Percentiles rank a stretch among this genome's conserved stretches.
These are phyloP conservation scores for Dorcus parallelipipedus DNA, from an alignment of 2,888 invertebrate species.

Conservation along the genomic window DNA sequence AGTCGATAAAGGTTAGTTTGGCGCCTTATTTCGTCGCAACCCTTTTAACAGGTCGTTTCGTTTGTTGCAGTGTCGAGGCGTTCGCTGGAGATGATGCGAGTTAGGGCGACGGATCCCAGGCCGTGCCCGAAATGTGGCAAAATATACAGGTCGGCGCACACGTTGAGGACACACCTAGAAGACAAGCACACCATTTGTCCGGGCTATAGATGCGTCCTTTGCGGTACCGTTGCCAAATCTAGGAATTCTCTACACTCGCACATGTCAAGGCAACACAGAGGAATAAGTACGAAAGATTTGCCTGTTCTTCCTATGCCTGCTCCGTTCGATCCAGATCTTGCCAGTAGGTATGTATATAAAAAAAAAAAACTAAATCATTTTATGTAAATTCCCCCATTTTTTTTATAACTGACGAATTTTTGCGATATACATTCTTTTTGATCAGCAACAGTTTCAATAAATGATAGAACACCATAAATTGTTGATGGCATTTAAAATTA, in stretches of 20 bases:
- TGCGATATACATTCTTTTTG: too few species aligned
- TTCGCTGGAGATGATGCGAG: slow-evolving; percentile 79
- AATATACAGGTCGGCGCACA: slow-evolving; percentile 89
- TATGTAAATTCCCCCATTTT: too few species aligned
- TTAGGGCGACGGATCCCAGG: slow-evolving; percentile 86
- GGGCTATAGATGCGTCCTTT: slow-evolving; percentile 86
- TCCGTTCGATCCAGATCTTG: slow-evolving; percentile 86
- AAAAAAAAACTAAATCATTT: too few species aligned
- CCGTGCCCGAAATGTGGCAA: slow-evolving; percentile 92
- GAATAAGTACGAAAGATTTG: slow-evolving; percentile 89
- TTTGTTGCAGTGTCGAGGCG: slow-evolving; percentile 62
- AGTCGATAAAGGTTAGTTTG: not conserved
- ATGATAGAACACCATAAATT: too few species aligned
- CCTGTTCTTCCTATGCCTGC: slow-evolving; percentile 92
- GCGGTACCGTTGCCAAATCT: slow-evolving; percentile 90
- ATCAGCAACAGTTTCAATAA: too few species aligned
- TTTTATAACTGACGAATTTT: too few species aligned
- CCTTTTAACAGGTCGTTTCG: slow-evolving; percentile 14
- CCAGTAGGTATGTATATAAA: slow-evolving; percentile 59
- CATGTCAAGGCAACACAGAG: slow-evolving; percentile 90
- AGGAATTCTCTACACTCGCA: slow-evolving; percentile 90
- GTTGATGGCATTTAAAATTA: too few species aligned
- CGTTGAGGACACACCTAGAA: slow-evolving; percentile 84
- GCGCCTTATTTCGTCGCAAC: not conserved
- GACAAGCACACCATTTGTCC: slow-evolving; percentile 93